These are phyloP conservation scores for Drosophila persimilis DNA, from an alignment of 1,140 invertebrate genomes.

Conservation along the genomic window DNA sequence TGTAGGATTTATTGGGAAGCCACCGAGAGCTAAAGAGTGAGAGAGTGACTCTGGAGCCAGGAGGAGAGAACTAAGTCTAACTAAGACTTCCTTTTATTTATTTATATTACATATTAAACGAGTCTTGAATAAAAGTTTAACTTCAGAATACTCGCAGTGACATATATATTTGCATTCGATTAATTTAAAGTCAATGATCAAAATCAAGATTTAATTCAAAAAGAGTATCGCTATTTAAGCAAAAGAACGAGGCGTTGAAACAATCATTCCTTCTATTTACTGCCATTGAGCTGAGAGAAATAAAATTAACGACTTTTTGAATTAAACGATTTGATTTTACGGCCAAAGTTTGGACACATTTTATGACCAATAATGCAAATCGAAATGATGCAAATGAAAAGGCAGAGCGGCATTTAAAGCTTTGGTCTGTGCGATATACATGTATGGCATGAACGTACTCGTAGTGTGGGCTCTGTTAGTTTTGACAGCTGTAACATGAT, in stretches of 20 bases:
- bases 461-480: constrained; percentile 20
- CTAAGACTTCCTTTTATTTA: too few relatives aligned
- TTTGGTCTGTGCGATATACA: constrained; percentile 11
- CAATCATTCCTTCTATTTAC: constrained; percentile 28
- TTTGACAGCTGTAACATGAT: constrained; percentile 35
- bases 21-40: too few relatives aligned
- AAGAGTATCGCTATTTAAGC: constrained; percentile 7
- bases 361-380: constrained; percentile 64
- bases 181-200: not conserved
- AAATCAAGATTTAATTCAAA: constrained; percentile 13
- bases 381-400: constrained; percentile 53
- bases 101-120: too few relatives aligned
- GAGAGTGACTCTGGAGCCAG: too few relatives aligned
- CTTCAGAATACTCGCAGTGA: too few relatives aligned
- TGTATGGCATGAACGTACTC: not conserved
- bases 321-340: constrained; percentile 56
- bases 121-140: too few relatives aligned
- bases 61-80: too few relatives aligned
- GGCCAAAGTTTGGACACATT: constrained; percentile 51
- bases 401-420: constrained; percentile 42
- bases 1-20: too few relatives aligned
- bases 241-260: constrained; percentile 23
- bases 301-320: constrained; percentile 50
- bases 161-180: not conserved
- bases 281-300: constrained; percentile 14